Conservation (phyloP, 2,113 vertebrate genomes). For the Amazona guildingii region DNA sequence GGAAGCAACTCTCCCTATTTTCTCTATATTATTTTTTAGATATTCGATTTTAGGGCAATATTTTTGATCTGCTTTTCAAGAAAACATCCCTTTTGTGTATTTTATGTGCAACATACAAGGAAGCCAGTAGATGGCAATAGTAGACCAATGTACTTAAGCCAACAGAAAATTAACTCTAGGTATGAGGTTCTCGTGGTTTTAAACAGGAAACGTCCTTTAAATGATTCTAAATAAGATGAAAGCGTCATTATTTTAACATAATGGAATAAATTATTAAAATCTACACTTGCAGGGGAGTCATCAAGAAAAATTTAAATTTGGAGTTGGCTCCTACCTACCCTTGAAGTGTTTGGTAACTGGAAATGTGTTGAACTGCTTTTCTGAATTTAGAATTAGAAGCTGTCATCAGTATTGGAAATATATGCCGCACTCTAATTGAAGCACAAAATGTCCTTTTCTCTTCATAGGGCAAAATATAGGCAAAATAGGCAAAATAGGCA, state of each 20-base stretch:
- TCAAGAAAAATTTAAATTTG: conserved; percentile 30
- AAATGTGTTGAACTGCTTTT: conserved; percentile 35
- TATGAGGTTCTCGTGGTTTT: conserved; percentile 8
- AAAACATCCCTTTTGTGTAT: not conserved
- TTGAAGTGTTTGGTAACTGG: not conserved
- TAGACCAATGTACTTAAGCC: conserved; percentile 44
- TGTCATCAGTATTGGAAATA: conserved; percentile 8
- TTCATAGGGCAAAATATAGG: not conserved
- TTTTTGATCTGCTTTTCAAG: not conserved
- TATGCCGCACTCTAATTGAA: conserved; percentile 7
- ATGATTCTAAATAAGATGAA: conserved; percentile 46
- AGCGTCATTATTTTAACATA: conserved; percentile 29
- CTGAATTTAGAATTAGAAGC: conserved; percentile 61
- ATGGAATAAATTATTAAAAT: conserved; percentile 40
- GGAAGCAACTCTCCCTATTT: not conserved
- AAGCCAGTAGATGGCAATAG: conserved; percentile 79
- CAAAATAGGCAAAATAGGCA: not conserved
- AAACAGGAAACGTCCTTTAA: conserved; percentile 28
- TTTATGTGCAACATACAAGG: not conserved
- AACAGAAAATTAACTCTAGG: not conserved
- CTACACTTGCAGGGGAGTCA: not conserved
- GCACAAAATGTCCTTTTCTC: conserved; percentile 5
- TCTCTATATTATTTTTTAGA: not conserved
- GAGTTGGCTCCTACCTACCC: not conserved
- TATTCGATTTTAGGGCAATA: not conserved